Evolutionary conservation across 1,140 invertebrate genomes (phyloP).

Genomic region (Cyphomyrmex costatus): DNA sequence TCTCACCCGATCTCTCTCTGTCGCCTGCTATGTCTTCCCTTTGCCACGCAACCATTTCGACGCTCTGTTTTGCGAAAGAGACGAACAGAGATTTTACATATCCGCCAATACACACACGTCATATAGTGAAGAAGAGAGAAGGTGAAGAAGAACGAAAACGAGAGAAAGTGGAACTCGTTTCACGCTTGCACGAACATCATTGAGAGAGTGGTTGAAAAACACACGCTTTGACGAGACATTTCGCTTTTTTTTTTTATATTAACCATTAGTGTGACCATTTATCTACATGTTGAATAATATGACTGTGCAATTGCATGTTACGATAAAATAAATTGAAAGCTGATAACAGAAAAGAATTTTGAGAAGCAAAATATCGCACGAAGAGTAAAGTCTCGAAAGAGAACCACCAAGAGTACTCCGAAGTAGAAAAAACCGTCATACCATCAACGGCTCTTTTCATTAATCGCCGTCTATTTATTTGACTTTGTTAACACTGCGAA

Average conservation of each 20-base stretch:
- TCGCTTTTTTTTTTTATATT: conserved; percentile 23
- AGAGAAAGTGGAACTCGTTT: conserved; percentile 76
- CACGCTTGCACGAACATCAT: conserved; percentile 79
- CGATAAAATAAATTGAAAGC: not conserved
- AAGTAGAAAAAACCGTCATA: conserved; percentile 28
- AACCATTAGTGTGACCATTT: conserved; percentile 35
- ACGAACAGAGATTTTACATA: conserved; percentile 28
- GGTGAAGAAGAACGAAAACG: conserved; percentile 4
- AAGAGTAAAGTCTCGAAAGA: not conserved
- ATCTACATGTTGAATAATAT: conserved; percentile 52
- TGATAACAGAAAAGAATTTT: not conserved
- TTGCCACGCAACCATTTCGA: conserved; percentile 25
- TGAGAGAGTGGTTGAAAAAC: conserved; percentile 73
- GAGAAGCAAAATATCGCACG: not conserved
- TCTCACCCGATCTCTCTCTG: conserved; percentile 8
- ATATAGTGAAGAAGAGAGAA: conserved; percentile 18
- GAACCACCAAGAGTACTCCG: not conserved
- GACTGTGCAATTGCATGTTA: not conserved
- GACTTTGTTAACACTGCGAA: conserved; percentile 55
- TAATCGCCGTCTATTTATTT: conserved; percentile 73
- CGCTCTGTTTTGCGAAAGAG: conserved; percentile 72
- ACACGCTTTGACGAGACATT: conserved; percentile 40
- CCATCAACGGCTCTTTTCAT: conserved; percentile 40
- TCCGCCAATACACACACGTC: conserved; percentile 5
- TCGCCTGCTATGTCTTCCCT: not conserved